Conservation (phyloP, 2,797 vertebrate species). For the Brachyrhaphis roseni region DNA sequence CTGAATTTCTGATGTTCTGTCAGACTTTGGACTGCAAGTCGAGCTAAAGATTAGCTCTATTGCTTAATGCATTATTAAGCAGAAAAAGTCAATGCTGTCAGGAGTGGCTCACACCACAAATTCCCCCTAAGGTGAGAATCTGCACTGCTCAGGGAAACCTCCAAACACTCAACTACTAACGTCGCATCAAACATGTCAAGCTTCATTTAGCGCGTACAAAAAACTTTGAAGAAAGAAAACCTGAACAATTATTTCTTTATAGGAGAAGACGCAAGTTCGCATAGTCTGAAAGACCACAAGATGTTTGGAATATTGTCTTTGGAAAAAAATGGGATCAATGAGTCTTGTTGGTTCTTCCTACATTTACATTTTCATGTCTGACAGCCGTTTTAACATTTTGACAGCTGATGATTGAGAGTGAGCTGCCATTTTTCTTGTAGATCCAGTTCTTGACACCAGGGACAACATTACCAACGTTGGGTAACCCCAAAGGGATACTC, state of each 20-base stretch:
- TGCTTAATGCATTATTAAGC: neutral
- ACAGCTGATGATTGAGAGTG: too few species aligned
- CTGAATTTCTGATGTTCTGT: neutral
- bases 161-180: neutral
- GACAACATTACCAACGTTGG: neutral
- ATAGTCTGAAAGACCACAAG: too few species aligned
- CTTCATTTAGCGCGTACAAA: too few species aligned
- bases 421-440: neutral
- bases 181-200: neutral
- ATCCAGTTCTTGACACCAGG: neutral
- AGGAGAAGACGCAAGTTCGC: too few species aligned
- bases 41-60: neutral
- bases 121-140: neutral
- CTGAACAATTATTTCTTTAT: too few species aligned
- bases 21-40: neutral
- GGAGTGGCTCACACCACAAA: neutral
- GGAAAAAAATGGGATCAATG: too few species aligned
- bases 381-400: too few species aligned
- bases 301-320: too few species aligned
- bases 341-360: too few species aligned
- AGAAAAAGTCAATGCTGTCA: neutral
- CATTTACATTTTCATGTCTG: too few species aligned
- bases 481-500: too few species aligned
- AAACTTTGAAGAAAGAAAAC: too few species aligned
- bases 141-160: neutral